A percentile compares a stretch with the other conserved stretches of the same genome.
Conservation (phyloP, 1,140 invertebrate species). For the Musca domestica region DNA sequence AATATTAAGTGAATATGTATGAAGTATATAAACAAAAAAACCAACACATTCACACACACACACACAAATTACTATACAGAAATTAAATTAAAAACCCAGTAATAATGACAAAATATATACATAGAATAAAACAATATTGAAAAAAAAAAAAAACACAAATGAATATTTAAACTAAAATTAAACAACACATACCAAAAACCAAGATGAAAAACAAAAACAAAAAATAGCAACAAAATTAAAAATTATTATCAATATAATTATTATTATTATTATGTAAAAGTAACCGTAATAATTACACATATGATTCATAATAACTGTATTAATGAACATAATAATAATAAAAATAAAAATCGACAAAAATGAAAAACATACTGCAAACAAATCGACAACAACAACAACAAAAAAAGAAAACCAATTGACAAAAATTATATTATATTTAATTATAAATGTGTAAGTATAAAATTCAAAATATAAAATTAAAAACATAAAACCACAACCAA, state of each 20-base stretch:
- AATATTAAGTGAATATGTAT: neutral
- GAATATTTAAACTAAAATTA: no score
- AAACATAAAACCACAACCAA: neutral
- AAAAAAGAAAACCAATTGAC: neutral
- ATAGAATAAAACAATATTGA: no score
- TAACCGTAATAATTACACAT: neutral
- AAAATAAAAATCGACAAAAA: slow-evolving; percentile 7
- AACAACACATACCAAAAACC: no score
- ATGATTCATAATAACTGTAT: neutral
- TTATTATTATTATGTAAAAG: slow-evolving; percentile 11
- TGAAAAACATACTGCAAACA: neutral
- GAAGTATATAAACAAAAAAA: neutral
- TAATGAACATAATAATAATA: slow-evolving; percentile 17
- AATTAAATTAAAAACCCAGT: no score
- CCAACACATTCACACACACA: no score
- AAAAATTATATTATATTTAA: slow-evolving; percentile 18
- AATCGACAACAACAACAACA: no score
- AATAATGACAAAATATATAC: no score
- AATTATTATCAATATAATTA: slow-evolving; percentile 1
- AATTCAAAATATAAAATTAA: neutral
- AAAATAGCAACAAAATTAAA: neutral
- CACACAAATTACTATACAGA: no score
- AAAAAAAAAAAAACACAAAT: no score
- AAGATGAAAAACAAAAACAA: neutral
- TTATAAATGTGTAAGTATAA: slow-evolving; percentile 23